Evolutionary conservation across 1,140 invertebrate genomes (phyloP), one percentile per base, ranked within the genome.

Genomic region (Condylostylus longicornis): DNA sequence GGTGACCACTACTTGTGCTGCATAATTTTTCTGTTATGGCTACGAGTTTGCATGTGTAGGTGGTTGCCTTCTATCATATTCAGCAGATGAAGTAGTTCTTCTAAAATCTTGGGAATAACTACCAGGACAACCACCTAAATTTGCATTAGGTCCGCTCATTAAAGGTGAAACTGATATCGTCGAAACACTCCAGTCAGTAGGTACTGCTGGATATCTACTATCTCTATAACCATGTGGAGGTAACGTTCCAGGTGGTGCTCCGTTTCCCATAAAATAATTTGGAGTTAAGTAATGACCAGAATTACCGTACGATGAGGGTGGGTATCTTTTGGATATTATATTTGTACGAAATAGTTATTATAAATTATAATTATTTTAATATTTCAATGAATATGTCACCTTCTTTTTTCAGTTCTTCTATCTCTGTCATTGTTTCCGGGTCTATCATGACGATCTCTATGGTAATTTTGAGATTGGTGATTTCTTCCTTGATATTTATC

Each of bases 371-470:
- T 34, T 35, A 31, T 19, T 4, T 18, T 22, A 31, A 32, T n/a
- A 28, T 35, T 19, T 8, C 18, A 10, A 10, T 30, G 33, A 23
- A 7, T 32, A 46, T 42, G 42, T 48, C 50, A 71, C 69, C 63
- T 65, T 53, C 70, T 62, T 40, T 71, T 70, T 29, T 72, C 67
- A 47, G 67, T 63, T 40, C 60, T 50, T 35, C 67, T 57, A 32
- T 71, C 67, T 27, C 70, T 60, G 44, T 72, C 67, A 18, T 53
- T 23, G 18, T 66, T 65, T 46, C 66, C 54, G 4, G 70, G 68
- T 18, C 68, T 59, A 43, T 71, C 63, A 61, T 70, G 50, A 27
- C 53, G 50, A n/a, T n/a, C n/a, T 8, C 23, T 25, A 45, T 59
- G 53, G 40, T 52, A 49, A 18, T 47, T 41, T 38, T 43, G 37